Evolutionary conservation across 2,113 vertebrate genomes (phyloP), one percentile per base, ranked within the genome.

Genomic region (Etia nguti): DNA sequence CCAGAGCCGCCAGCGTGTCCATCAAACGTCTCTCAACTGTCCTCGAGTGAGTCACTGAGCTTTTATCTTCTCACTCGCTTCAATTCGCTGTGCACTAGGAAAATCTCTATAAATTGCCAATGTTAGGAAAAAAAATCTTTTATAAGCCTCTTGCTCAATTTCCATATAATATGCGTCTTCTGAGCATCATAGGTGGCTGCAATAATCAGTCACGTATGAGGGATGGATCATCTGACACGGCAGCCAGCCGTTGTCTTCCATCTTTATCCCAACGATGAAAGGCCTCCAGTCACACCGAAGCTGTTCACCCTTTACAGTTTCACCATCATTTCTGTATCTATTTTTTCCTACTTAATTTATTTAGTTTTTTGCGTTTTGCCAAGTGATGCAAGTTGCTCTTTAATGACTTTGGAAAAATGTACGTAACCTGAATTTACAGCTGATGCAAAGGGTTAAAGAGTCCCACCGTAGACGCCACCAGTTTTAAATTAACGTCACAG

Each of bases 1-100:
- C 52, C 59, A 22, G 59, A 24, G 52, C 38, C 7, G 20, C 85
- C n/a, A 31, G 79, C 15, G 60, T 80, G 82, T 91, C 86, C 84
- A 65, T 91, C 90, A 90, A 77, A 55, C 38, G 89, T 73, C 65
- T 31, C 48, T 88, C 87, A 82, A 18, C 29, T 56, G 89, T 85
- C 73, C 79, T 82, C 12, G 2, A 82, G 57, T 15, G 26, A 88
- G 80, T 87, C 70, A 36, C 68, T 9, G 15, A 65, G 87, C 65
- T 29, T 80, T 82, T 82, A 75, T 86, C 81, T 75, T 10, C 75
- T 70, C 16, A 5, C 13, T 79, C 36, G 31, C 36, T 83, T 81
- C 6, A 4, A 86, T 65, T 43, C 4, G 2, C 50, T 3, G 16
- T 11, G 68, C 20, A 70, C 50, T 87, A 52, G 55, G 31, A 62